Base-by-base conservation (phyloP, 1,140 invertebrate genomes). In the Drosophila nikananu region DNA sequence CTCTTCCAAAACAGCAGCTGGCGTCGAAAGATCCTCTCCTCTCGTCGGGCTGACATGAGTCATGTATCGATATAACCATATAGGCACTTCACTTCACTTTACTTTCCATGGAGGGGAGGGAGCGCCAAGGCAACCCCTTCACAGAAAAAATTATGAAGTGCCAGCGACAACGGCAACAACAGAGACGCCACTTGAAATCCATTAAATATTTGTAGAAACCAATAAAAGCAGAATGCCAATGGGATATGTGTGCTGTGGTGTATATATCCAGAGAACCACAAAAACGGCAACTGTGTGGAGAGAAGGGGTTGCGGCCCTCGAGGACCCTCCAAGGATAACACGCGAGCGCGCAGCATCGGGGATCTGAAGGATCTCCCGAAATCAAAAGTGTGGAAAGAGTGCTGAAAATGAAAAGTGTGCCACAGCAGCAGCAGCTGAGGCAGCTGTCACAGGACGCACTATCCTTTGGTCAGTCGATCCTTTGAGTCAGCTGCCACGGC, bases 171-270 rank as follows among this genome's bases (percentile, higher is more conserved):
- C 84, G 84, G 83, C 81, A 87, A 89, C 84, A 89, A 89, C 84
- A 49, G 86, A 44, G 81, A 78, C 78, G 62, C 82, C 86, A 90
- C 86, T 90, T 90, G 86, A 90, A 91, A 90, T 90, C 86, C 86
- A 90, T 90, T 90, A 90, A 90, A 90, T 90, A 90, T 90, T 90
- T 90, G 86, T 90, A 82, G 86, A 90, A 90, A 90, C 86, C 86
- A 90, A 90, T 90, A 90, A 90, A 90, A 77, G 86, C 84, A 79
- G 63, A 77, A 77, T 77, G 72, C 73, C 55, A 51, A 57, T 68
- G 74, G 61, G 58, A 75, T 35, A 72, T 30, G 30, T 39, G 17
- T 17, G 23, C 21, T n/a, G 41, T 41, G 19, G 61, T 52, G 48
- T 39, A 44, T 63, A 68, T 37, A 32, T 55, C 44, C 67, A 55